A percentile compares a stretch with the other conserved stretches of the same genome.
Evolutionary conservation across 2,888 invertebrate species (phyloP).

Genomic region (Lomographa bimaculata): DNA sequence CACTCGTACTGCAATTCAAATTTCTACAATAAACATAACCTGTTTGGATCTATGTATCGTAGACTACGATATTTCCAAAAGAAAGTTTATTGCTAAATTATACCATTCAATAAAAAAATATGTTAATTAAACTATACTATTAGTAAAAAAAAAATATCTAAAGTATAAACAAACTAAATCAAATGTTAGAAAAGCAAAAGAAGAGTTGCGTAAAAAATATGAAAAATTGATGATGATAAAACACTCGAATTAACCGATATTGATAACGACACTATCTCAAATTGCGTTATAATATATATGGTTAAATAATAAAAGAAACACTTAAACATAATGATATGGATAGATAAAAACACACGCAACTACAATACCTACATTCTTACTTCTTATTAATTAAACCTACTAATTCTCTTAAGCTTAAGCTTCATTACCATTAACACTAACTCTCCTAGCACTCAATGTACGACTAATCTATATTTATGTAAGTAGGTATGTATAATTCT

Average conservation of each 20-base stretch:
- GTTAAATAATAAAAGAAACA: too few relatives aligned
- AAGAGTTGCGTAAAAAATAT: too few relatives aligned
- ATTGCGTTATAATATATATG: too few relatives aligned
- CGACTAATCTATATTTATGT: slow-evolving; percentile 13
- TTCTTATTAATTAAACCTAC: slow-evolving; percentile 32
- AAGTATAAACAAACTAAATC: too few relatives aligned
- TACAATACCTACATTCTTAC: slow-evolving; percentile 31
- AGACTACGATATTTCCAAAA: neutral
- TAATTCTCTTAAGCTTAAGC: slow-evolving; percentile 40
- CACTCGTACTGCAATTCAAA: slow-evolving; percentile 9
- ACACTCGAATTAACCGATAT: too few relatives aligned
- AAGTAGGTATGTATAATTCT: slow-evolving; percentile 11
- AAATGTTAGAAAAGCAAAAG: too few relatives aligned
- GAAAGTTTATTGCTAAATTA: slow-evolving; percentile 14
- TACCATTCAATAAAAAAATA: too few relatives aligned
- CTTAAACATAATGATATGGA: too few relatives aligned
- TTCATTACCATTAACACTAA: slow-evolving; percentile 36
- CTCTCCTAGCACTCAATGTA: slow-evolving; percentile 15
- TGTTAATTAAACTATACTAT: too few relatives aligned
- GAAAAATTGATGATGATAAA: too few relatives aligned
- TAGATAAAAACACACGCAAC: neutral
- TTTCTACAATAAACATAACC: slow-evolving; percentile 22
- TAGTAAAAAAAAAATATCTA: too few relatives aligned
- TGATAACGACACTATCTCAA: too few relatives aligned
- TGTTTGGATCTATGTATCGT: slow-evolving; percentile 14